Conservation (phyloP, 2,888 invertebrate species). For the Eupeodes luniger region DNA sequence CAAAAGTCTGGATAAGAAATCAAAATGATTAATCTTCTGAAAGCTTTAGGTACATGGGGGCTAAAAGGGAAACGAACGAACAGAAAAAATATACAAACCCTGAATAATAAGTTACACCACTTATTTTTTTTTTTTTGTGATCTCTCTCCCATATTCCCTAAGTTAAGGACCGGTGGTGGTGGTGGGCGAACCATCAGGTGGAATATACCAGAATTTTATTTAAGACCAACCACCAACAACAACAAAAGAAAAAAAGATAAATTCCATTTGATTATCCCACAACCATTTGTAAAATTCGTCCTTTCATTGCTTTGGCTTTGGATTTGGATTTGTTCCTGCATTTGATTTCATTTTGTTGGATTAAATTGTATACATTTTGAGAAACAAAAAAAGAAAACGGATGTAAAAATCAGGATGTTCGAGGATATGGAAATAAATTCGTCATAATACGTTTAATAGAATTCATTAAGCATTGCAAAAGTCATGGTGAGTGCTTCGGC, state of each 20-base stretch:
- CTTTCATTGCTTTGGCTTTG: slow-evolving; percentile 10
- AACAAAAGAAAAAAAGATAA: slow-evolving; percentile 17
- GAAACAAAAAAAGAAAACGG: background rate
- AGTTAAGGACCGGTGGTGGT: too few relatives aligned
- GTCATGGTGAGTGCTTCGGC: background rate
- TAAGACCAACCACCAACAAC: slow-evolving; percentile 1
- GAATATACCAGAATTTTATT: slow-evolving; percentile 12
- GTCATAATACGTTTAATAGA: slow-evolving; percentile 25
- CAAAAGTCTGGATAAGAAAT: slow-evolving; percentile 63
- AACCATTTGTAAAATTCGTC: slow-evolving; percentile 34
- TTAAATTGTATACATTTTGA: slow-evolving; percentile 10
- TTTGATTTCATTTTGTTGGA: slow-evolving; percentile 29
- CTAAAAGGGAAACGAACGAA: background rate
- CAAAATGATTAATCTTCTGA: slow-evolving; percentile 62
- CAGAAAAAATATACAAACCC: slow-evolving; percentile 1
- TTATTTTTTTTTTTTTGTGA: background rate
- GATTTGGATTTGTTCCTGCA: slow-evolving; percentile 21
- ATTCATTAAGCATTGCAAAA: slow-evolving; percentile 18
- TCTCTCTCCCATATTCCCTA: background rate
- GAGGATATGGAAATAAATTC: slow-evolving; percentile 17
- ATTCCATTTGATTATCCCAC: slow-evolving; percentile 32
- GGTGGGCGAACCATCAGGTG: background rate
- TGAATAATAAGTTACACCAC: slow-evolving; percentile 32
- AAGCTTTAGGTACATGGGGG: slow-evolving; percentile 5
- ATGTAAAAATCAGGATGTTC: background rate